These are phyloP conservation scores for Trichonephila clavipes DNA, from an alignment of 1,140 invertebrate genomes.

Conservation along the genomic window DNA sequence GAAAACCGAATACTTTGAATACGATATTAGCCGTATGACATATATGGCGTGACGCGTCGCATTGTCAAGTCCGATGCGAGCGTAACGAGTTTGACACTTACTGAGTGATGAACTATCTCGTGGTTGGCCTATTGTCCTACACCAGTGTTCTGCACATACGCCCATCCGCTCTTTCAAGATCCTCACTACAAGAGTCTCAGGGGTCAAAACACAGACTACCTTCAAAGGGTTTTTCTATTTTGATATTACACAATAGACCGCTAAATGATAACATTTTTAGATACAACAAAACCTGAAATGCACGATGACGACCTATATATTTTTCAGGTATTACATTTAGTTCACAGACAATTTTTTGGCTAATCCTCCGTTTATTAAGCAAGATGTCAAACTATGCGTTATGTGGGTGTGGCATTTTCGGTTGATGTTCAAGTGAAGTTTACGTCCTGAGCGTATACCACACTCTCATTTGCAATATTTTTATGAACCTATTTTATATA, in stretches of 20 bases:
- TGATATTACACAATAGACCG: neutral
- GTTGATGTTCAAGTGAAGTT: too few relatives aligned
- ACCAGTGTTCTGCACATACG: neutral
- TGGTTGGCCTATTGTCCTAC: conserved; percentile 22
- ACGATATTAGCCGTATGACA: conserved; percentile 41
- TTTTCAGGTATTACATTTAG: too few relatives aligned
- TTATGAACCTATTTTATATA: too few relatives aligned
- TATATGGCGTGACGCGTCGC: conserved; percentile 18
- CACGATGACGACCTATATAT: too few relatives aligned
- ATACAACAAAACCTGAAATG: neutral
- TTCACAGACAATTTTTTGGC: too few relatives aligned
- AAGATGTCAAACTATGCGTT: too few relatives aligned
- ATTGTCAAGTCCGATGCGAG: conserved; percentile 56
- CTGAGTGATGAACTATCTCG: conserved; percentile 60
- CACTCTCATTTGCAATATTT: too few relatives aligned
- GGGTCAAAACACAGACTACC: neutral
- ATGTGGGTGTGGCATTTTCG: too few relatives aligned
- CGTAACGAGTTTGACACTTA: conserved; percentile 68
- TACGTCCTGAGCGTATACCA: too few relatives aligned
- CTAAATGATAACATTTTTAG: conserved; percentile 9
- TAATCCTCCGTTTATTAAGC: too few relatives aligned
- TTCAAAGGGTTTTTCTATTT: neutral
- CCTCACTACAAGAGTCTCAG: neutral
- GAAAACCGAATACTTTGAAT: conserved; percentile 59
- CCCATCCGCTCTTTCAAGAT: conserved; percentile 30